Percentiles rank a stretch among this genome's conserved stretches.
phyloP scores from a whole-genome alignment of 2,113 vertebrate genomes.

The Australoheros scitulus region DNA sequence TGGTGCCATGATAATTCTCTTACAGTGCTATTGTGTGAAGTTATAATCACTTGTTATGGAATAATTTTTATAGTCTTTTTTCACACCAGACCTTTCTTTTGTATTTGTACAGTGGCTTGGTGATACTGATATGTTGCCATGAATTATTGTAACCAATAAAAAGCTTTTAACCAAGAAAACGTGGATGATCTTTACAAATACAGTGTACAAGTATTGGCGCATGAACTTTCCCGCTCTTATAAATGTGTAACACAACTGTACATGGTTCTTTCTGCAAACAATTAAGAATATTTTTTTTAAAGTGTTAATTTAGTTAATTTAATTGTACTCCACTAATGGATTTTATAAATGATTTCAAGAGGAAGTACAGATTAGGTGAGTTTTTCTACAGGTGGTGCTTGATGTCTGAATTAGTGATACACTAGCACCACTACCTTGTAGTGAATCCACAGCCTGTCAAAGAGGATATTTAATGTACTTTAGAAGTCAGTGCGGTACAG shows the following conservation, averaged over 20 bases:
- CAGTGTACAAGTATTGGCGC: neutral
- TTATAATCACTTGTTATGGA: constrained; percentile 87
- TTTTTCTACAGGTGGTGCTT: no score
- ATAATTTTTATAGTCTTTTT: constrained; percentile 88
- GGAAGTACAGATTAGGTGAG: no score
- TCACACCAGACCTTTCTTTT: constrained; percentile 85
- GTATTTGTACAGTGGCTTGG: constrained; percentile 94
- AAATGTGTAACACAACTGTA: neutral
- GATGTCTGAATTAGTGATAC: no score
- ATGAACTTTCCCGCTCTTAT: neutral
- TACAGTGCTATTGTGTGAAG: constrained; percentile 89
- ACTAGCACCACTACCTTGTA: no score
- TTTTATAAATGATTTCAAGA: no score
- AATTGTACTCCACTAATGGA: no score
- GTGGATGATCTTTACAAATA: neutral
- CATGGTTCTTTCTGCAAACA: neutral
- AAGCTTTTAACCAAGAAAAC: constrained; percentile 88
- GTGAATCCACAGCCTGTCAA: no score
- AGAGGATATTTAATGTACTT: no score
- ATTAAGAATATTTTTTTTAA: no score
- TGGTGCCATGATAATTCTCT: constrained; percentile 84
- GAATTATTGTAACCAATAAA: constrained; percentile 97
- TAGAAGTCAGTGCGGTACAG: neutral
- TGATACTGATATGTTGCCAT: constrained; percentile 91
- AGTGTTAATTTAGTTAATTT: no score